Conservation (phyloP, 2,888 invertebrate genomes). For the Linyphia triangularis region DNA sequence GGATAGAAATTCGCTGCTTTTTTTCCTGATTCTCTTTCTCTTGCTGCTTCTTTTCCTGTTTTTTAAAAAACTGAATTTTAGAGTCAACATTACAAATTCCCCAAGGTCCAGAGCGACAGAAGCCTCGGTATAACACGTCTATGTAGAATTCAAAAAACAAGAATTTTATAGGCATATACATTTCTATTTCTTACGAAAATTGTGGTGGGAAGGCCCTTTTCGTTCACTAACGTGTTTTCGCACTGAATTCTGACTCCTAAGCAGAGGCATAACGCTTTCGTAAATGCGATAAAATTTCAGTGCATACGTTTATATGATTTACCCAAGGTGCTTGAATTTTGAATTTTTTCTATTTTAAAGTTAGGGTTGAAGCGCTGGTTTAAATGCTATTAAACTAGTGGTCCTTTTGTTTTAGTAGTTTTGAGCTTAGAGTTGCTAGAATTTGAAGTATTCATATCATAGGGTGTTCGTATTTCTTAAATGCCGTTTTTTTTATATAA, state of each 20-base stretch:
- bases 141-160: slow-evolving; percentile 72
- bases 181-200: slow-evolving; percentile 65
- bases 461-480: too few species aligned
- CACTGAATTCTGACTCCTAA: slow-evolving; percentile 47
- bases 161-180: slow-evolving; percentile 71
- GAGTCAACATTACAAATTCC: slow-evolving; percentile 74
- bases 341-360: slow-evolving; percentile 32
- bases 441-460: too few species aligned
- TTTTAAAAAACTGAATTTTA: slow-evolving; percentile 70
- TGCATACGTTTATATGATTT: slow-evolving; percentile 63
- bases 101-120: slow-evolving; percentile 63
- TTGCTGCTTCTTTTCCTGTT: slow-evolving; percentile 8
- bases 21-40: slow-evolving; percentile 3
- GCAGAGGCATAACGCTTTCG: slow-evolving; percentile 48
- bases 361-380: background rate
- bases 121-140: slow-evolving; percentile 42
- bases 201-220: slow-evolving; percentile 50
- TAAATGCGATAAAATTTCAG: slow-evolving; percentile 71
- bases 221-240: slow-evolving; percentile 51
- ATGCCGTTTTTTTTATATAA: too few species aligned
- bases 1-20: slow-evolving; percentile 62
- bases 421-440: too few species aligned
- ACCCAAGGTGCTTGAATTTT: slow-evolving; percentile 22
- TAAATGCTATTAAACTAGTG: slow-evolving; percentile 10
- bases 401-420: background rate